Base-by-base conservation (phyloP, 1,140 invertebrate genomes). In the Lucilia sericata region DNA sequence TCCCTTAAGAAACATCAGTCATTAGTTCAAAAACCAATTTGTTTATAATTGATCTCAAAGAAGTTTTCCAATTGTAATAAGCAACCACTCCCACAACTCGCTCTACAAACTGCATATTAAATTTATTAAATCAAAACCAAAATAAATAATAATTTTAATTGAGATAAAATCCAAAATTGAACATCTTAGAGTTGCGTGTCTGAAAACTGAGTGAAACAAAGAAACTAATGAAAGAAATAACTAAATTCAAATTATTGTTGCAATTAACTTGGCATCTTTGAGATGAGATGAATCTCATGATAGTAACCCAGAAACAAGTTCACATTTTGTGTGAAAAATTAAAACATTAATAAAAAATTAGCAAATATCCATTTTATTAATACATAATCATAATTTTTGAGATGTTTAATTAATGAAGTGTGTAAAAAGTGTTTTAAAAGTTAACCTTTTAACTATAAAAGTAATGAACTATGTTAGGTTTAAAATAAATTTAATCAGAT, bases 291-390 rank as follows among this genome's bases (percentile, higher is more conserved):
- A 42, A 78, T 78, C 75, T 78, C 75, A 78, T 78, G 75, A 78
- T 78, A 78, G 75, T 78, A 78, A 78, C 75, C 75, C 75, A 78
- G 75, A 78, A 78, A 78, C 75, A 78, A 78, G 75, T 78, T 78
- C 75, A 78, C 75, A 78, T 42, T 78, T 47, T 30, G n/a, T 78
- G 75, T 2, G 5, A 30, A 42, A 42, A 42, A 8, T 42, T 42
- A 8, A 42, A 42, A 42, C 10, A 42, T 42, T 42, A 42, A 42
- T 42, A 42, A 42, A 36, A 36, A 3, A 42, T 42, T 42, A 8
- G 42, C 2, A 42, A 42, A 42, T 30, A 30, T 30, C 25, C 25
- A 30, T 30, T 30, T 30, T 2, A 30, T 30, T 30, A 30, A 42
- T 36, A 36, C 36, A 4, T 8, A 42, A 42, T 0, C 42, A 30